Base-by-base conservation (phyloP, 2,797 vertebrate genomes). In the Morus bassanus region DNA sequence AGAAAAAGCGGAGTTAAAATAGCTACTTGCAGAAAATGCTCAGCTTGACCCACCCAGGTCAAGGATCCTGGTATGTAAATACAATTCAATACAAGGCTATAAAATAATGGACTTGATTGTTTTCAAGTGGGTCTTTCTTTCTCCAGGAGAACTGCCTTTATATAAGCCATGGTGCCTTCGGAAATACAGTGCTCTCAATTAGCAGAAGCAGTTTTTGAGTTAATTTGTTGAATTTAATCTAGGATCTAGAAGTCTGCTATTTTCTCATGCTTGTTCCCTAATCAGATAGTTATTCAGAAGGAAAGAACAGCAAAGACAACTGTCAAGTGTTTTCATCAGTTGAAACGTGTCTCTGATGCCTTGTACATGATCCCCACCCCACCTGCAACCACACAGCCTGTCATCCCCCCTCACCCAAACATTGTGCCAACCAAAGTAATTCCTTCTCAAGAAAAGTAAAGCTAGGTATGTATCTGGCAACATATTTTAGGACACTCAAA, bases 121-220 rank as follows among this genome's bases (percentile, higher is more conserved):
- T 94, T 89, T 88, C 85, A 91, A 97, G 89, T 85, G 76, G 35
- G 39, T 48, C 72, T 72, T 39, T 94, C 43, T 83, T 54, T 61
- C 25, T 76, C 25, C n/a, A 73, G 50, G 15, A 85, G n/a, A 69
- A 19, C n/a, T 67, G 45, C 27, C 43, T 89, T 89, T 61, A 61
- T 10, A 18, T 8, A 72, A 88, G 39, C 13, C 54, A 25, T 2
- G 11, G 57, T 68, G 45, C 43, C 60, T 70, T 53, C 3, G 2
- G n/a, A 96, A 93, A 89, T 31, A 37, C 68, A 75, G 24, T 51
- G 73, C 54, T 33, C 73, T 89, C 65, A 73, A 72, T 89, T 64
- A 95, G 85, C 53, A 85, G 45, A 43, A 83, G 37, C 37, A 85
- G 53, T 28, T 50, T 91, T 59, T 48, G 57, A 91, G 33, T 19